Evolutionary conservation across 2,888 invertebrate species (phyloP).

Genomic region (Melanargia galathea): DNA sequence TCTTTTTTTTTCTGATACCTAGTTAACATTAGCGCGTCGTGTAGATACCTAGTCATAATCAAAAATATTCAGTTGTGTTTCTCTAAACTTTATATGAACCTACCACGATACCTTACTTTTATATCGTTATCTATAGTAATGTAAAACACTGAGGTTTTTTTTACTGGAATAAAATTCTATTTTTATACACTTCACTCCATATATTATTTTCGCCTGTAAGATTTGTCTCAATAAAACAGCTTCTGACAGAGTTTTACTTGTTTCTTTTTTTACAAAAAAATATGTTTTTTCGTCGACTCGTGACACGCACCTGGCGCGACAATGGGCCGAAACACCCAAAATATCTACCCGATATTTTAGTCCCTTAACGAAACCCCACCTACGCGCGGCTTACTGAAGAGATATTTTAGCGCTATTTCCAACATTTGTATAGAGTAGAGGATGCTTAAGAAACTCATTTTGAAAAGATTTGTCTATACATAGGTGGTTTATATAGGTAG

Average conservation of each 20-base stretch:
- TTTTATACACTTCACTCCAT: neutral
- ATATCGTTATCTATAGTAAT: too few relatives aligned
- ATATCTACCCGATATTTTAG: neutral
- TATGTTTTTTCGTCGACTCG: slow-evolving; percentile 20
- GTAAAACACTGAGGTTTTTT: too few relatives aligned
- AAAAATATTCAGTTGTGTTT: too few relatives aligned
- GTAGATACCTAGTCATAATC: too few relatives aligned
- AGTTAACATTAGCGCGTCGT: too few relatives aligned
- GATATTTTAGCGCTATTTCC: neutral
- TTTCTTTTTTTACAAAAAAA: neutral
- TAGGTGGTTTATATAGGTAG: too few relatives aligned
- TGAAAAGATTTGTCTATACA: neutral
- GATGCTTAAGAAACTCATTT: too few relatives aligned
- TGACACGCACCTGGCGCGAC: slow-evolving; percentile 25
- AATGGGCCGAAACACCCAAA: neutral
- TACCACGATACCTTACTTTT: too few relatives aligned
- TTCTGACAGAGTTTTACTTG: neutral
- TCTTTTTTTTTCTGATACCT: too few relatives aligned
- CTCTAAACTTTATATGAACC: too few relatives aligned
- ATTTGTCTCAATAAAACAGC: neutral
- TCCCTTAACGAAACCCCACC: slow-evolving; percentile 7
- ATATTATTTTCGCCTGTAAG: neutral
- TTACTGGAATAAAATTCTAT: too few relatives aligned
- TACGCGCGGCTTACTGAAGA: neutral
- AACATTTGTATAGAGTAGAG: neutral